Evolutionary conservation across 2,113 vertebrate genomes (phyloP).

Genomic region (Xiphorhynchus elegans): DNA sequence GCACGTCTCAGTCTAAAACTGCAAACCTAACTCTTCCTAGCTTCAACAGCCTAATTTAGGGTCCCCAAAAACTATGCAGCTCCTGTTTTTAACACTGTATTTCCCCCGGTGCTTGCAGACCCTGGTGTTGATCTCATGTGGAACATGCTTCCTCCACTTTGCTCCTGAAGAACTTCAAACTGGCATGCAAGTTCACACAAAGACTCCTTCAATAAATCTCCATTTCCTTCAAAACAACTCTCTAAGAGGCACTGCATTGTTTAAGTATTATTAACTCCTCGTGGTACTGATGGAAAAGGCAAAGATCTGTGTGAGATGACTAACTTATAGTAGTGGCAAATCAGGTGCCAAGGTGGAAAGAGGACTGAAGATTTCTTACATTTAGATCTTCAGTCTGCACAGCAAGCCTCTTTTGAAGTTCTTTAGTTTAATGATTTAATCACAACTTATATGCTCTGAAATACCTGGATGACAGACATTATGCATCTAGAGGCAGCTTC

Average conservation of each 20-base stretch:
- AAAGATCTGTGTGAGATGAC: neutral
- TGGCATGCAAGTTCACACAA: neutral
- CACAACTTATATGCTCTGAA: constrained; percentile 9
- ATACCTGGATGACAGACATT: constrained; percentile 19
- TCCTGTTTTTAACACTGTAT: neutral
- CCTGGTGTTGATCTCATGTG: neutral
- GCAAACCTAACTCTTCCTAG: neutral
- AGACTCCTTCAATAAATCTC: neutral
- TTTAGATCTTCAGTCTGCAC: neutral
- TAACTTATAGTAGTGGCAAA: neutral
- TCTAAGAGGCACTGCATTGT: neutral
- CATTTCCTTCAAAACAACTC: constrained; percentile 35
- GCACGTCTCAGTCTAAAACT: neutral
- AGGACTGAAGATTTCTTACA: neutral
- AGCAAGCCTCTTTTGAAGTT: constrained; percentile 4
- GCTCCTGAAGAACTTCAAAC: neutral
- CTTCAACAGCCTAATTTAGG: neutral
- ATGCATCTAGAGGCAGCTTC: neutral
- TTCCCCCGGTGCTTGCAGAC: neutral
- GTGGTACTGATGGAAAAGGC: neutral
- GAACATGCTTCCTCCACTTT: neutral
- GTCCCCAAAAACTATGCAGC: neutral
- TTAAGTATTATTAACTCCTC: constrained; percentile 25
- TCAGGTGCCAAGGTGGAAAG: neutral
- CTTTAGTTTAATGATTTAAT: constrained; percentile 45